Conservation (phyloP, 2,888 invertebrate genomes). For the Caenorhabditis sinica region DNA sequence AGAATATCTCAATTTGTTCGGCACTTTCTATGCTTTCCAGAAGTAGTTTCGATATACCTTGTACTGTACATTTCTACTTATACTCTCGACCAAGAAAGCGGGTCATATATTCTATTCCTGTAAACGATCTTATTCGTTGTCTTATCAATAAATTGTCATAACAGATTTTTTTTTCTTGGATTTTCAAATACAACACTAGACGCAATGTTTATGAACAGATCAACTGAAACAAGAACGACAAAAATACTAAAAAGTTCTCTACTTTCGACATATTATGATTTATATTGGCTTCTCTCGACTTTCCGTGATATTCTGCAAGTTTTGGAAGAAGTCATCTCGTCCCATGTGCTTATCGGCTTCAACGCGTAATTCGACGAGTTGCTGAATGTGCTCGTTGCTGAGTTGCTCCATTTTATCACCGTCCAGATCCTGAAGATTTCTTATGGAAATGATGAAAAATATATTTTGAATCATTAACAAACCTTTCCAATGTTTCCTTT, state of each 20-base stretch:
- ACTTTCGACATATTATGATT: neutral
- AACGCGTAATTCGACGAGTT: conserved; percentile 79
- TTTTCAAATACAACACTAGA: neutral
- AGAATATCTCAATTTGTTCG: conserved; percentile 75
- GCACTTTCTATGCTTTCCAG: conserved; percentile 79
- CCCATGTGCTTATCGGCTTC: conserved; percentile 74
- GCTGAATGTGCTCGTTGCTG: conserved; percentile 78
- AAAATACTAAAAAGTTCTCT: neutral
- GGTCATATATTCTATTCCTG: conserved; percentile 40
- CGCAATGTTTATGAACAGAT: neutral
- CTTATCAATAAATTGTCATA: conserved; percentile 27
- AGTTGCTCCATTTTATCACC: conserved; percentile 71
- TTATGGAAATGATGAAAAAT: too few relatives aligned
- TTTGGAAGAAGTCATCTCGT: conserved; percentile 61
- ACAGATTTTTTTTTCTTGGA: neutral
- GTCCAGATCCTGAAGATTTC: too few relatives aligned
- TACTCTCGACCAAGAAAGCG: conserved; percentile 22
- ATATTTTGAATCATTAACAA: too few relatives aligned
- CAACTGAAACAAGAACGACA: neutral
- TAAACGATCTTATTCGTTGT: conserved; percentile 34
- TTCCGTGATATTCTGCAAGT: conserved; percentile 40
- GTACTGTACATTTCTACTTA: neutral
- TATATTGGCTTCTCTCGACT: conserved; percentile 23
- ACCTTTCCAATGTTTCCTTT: conserved; percentile 66
- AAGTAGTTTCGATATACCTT: conserved; percentile 39